Evolutionary conservation across 2,113 vertebrate species (phyloP).

Genomic region (Channa argus): DNA sequence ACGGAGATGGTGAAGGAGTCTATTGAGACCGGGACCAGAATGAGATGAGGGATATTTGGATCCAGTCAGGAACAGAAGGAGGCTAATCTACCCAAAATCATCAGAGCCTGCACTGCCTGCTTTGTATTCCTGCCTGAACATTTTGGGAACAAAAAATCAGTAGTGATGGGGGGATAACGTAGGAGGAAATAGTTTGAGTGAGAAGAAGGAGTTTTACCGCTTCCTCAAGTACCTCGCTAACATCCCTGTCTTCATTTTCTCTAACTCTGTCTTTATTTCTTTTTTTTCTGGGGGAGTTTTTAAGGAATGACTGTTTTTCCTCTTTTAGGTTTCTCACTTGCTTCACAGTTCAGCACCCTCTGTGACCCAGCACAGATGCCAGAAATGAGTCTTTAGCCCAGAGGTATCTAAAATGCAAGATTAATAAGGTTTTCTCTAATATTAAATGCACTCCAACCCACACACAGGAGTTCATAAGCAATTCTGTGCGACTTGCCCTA

Average conservation of each 20-base stretch:
- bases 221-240: conserved; percentile 39
- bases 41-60: conserved; percentile 65
- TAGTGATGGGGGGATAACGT: conserved; percentile 60
- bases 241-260: conserved; percentile 40
- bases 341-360: conserved; percentile 20
- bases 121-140: conserved; percentile 73
- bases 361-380: conserved; percentile 25
- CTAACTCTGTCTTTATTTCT: neutral
- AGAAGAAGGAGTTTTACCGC: conserved; percentile 56
- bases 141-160: conserved; percentile 67
- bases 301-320: neutral
- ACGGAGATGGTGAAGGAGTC: conserved; percentile 36
- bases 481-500: conserved; percentile 36
- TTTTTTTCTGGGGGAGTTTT: conserved; percentile 29
- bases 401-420: conserved; percentile 31
- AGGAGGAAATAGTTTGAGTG: conserved; percentile 59
- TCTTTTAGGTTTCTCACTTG: conserved; percentile 13
- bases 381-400: conserved; percentile 41
- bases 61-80: conserved; percentile 63
- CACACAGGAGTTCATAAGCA: conserved; percentile 18
- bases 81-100: conserved; percentile 67
- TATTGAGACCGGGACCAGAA: conserved; percentile 47
- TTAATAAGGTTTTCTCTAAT: conserved; percentile 20
- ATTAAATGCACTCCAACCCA: conserved; percentile 18
- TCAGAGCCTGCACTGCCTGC: conserved; percentile 60